These are phyloP conservation scores for Pachyrhynchus sulphureomaculatus DNA, from an alignment of 1,140 invertebrate genomes.

Conservation along the genomic window DNA sequence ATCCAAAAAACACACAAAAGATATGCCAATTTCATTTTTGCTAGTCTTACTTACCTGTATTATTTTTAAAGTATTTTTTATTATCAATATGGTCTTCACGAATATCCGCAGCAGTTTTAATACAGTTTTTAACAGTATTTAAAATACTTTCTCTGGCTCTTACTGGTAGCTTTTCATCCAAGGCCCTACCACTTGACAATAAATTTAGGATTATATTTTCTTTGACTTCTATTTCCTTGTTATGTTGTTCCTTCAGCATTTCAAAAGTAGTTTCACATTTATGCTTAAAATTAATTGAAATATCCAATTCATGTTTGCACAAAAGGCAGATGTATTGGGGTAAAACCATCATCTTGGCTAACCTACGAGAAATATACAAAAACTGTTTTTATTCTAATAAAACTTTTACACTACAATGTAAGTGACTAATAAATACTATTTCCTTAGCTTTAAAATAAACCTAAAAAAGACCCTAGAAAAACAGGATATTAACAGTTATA, in stretches of 20 bases:
- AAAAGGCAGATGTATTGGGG: neutral
- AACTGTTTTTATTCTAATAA: neutral
- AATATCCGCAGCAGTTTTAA: too few species aligned
- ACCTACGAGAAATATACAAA: neutral
- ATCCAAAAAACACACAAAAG: too few species aligned
- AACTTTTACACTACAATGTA: neutral
- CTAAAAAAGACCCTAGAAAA: too few species aligned
- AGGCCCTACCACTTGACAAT: neutral
- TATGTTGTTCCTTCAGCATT: neutral
- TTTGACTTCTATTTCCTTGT: neutral
- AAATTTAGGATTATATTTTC: neutral
- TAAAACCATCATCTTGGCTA: neutral
- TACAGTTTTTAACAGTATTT: neutral
- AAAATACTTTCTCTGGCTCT: neutral
- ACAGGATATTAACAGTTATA: too few species aligned
- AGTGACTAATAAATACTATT: too few species aligned
- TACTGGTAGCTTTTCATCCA: neutral
- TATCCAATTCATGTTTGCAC: conserved; percentile 6
- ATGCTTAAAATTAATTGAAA: conserved; percentile 1
- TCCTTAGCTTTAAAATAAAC: too few species aligned
- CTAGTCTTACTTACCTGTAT: too few species aligned
- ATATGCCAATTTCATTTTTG: too few species aligned
- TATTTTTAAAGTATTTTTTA: too few species aligned
- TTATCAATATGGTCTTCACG: too few species aligned
- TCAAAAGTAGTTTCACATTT: conserved; percentile 1